Percentiles rank a stretch among this genome's conserved stretches.
Conservation (phyloP, 2,888 invertebrate genomes). For the Acanthococcus lagerstroemiae region DNA sequence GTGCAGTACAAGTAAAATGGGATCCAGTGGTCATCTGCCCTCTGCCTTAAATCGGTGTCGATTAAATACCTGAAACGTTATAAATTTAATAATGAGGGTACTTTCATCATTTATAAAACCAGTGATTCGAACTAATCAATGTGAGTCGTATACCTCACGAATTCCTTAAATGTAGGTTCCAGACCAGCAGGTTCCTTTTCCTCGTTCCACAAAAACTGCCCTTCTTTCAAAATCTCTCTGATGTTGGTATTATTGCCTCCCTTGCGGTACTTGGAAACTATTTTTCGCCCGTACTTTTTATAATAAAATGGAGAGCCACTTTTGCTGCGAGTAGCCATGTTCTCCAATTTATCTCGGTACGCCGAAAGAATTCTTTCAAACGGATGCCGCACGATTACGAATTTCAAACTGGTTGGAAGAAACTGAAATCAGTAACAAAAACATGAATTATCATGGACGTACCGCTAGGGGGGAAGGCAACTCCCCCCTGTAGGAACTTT, state of each 20-base stretch:
- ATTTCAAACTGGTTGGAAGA: conserved; percentile 40
- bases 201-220: conserved; percentile 32
- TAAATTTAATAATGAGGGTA: neutral
- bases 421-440: neutral
- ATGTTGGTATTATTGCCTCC: conserved; percentile 37
- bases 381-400: conserved; percentile 52
- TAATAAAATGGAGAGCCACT: conserved; percentile 47
- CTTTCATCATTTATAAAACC: neutral
- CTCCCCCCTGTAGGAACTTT: neutral
- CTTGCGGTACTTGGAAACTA: conserved; percentile 44
- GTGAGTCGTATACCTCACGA: conserved; percentile 45
- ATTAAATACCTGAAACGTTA: conserved; percentile 41
- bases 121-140: no score
- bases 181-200: conserved; percentile 40
- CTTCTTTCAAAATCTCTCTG: conserved; percentile 32
- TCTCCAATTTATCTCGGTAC: conserved; percentile 46
- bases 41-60: conserved; percentile 42
- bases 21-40: conserved; percentile 51
- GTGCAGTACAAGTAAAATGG: conserved; percentile 49
- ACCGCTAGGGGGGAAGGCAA: neutral
- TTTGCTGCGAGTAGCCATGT: conserved; percentile 10
- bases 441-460: neutral
- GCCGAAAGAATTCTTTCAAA: conserved; percentile 51
- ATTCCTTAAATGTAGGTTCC: conserved; percentile 49
- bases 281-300: conserved; percentile 44